These are phyloP conservation scores for Setipinna tenuifilis DNA, from an alignment of 2,797 vertebrate genomes.

Conservation along the genomic window DNA sequence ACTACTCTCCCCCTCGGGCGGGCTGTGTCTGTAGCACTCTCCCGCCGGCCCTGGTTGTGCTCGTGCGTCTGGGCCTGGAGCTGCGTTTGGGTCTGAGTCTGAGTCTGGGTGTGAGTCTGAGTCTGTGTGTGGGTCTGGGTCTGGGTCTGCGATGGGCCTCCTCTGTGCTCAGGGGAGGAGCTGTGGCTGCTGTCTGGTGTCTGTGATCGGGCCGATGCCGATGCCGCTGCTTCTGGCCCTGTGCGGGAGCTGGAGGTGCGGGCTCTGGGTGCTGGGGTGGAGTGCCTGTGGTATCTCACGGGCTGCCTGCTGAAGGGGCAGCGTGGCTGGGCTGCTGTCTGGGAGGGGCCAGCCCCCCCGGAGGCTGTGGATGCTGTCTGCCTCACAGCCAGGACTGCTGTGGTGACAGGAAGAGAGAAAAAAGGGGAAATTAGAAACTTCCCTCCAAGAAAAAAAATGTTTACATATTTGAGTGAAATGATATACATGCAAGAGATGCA, in stretches of 20 bases:
- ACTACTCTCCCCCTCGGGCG: conserved; percentile 59
- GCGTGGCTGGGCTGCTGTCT: conserved; percentile 63
- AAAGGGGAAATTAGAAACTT: background rate
- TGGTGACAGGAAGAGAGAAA: conserved; percentile 24
- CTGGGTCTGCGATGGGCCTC: conserved; percentile 42
- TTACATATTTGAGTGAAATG: background rate
- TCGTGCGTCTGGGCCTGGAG: background rate
- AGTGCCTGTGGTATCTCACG: conserved; percentile 76
- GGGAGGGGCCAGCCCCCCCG: conserved; percentile 43
- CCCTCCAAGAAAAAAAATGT: background rate
- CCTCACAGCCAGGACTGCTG: conserved; percentile 77
- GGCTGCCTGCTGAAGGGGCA: conserved; percentile 83
- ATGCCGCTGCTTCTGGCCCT: background rate
- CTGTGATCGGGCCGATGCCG: conserved; percentile 30
- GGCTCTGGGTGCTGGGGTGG: conserved; percentile 52
- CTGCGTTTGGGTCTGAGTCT: background rate
- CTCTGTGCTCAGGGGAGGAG: conserved; percentile 64
- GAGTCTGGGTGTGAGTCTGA: conserved; percentile 31
- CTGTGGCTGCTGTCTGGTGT: conserved; percentile 66
- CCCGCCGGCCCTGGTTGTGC: conserved; percentile 47
- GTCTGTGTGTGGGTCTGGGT: conserved; percentile 29
- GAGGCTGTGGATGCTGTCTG: conserved; percentile 40
- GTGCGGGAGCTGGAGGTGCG: conserved; percentile 37
- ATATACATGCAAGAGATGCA: conserved; percentile 7
- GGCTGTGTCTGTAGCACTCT: conserved; percentile 66